Percentiles rank a stretch among this genome's conserved stretches.
These are phyloP conservation scores for Spea hammondii DNA, from an alignment of 2,797 vertebrate species.

Conservation along the genomic window DNA sequence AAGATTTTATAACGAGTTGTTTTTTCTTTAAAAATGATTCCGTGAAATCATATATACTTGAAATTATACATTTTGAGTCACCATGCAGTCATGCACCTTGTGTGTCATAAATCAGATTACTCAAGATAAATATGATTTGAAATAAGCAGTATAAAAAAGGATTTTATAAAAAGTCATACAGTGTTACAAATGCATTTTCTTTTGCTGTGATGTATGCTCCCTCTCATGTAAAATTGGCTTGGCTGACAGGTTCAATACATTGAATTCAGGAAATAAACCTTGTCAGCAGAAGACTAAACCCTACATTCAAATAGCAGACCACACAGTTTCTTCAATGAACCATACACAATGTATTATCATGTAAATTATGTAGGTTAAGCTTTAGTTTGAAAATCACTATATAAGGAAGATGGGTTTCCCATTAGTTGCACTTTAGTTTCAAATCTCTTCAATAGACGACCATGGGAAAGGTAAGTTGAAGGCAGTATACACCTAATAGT, in stretches of 20 bases:
- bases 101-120: too few relatives aligned
- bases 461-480: constrained; percentile 34
- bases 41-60: too few relatives aligned
- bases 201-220: not conserved
- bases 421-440: constrained; percentile 23
- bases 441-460: not conserved
- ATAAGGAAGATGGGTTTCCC: constrained; percentile 14
- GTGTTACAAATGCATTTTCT: not conserved
- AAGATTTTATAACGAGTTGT: too few relatives aligned
- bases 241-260: constrained; percentile 21
- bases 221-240: constrained; percentile 11
- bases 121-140: too few relatives aligned
- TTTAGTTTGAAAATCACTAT: constrained; percentile 9
- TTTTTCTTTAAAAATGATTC: too few relatives aligned
- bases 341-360: constrained; percentile 19
- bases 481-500: too few relatives aligned
- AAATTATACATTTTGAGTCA: too few relatives aligned
- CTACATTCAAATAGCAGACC: constrained; percentile 20
- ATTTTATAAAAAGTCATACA: constrained; percentile 2
- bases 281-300: constrained; percentile 34
- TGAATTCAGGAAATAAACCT: not conserved
- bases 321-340: constrained; percentile 27
- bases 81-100: too few relatives aligned
- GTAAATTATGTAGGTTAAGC: constrained; percentile 13
- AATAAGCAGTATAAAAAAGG: too few relatives aligned